Conservation (phyloP, 2,113 vertebrate genomes). For the Upupa epops region DNA sequence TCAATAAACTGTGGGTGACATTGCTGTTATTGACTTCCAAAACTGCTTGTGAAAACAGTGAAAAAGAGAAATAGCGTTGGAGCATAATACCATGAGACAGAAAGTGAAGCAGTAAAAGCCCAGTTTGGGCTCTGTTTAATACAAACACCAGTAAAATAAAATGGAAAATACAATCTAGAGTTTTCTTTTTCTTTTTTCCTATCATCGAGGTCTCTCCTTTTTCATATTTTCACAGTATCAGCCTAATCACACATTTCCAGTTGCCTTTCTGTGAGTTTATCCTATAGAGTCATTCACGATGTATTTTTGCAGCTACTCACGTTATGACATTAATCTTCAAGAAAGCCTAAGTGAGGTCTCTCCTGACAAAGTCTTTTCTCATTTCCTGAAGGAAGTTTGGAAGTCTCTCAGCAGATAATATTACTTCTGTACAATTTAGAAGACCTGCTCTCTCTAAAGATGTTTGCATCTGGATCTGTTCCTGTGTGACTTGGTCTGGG, state of each 20-base stretch:
- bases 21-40: not conserved
- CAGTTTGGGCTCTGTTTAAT: not conserved
- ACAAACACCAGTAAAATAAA: not conserved
- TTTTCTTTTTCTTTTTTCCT: not conserved
- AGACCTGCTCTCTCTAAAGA: not conserved
- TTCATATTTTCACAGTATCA: not conserved
- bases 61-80: not conserved
- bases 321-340: not conserved
- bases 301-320: not conserved
- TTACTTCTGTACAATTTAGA: not conserved
- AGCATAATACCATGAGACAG: not conserved
- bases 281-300: not conserved
- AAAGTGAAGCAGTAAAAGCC: not conserved
- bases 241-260: not conserved
- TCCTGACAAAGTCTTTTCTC: not conserved
- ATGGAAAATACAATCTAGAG: not conserved
- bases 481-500: too few relatives aligned
- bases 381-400: too few relatives aligned
- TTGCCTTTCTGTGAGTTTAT: not conserved
- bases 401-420: not conserved
- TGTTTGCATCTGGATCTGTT: too few relatives aligned
- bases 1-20: not conserved
- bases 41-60: not conserved
- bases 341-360: not conserved
- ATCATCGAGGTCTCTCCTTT: not conserved